These are phyloP conservation scores for Calephelis nemesis DNA, from an alignment of 1,140 invertebrate species.

Conservation along the genomic window DNA sequence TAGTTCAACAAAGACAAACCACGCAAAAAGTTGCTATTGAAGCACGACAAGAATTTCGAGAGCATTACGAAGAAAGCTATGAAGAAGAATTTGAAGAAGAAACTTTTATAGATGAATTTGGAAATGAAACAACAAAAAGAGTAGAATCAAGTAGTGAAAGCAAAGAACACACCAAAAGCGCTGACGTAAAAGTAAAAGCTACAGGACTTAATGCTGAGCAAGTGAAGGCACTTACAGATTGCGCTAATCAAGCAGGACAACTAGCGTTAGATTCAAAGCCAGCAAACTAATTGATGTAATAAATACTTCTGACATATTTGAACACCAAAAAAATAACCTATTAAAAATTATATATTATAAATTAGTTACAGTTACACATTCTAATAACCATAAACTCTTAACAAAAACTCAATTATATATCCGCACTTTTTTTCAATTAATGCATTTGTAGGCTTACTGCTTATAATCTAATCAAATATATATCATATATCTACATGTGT, in stretches of 20 bases:
- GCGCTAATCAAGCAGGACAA: conserved; percentile 71
- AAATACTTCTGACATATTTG: conserved; percentile 31
- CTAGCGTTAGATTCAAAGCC: conserved; percentile 71
- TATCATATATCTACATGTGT: neutral
- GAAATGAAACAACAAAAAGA: conserved; percentile 70
- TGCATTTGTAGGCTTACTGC: too few relatives aligned
- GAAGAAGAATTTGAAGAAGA: conserved; percentile 77
- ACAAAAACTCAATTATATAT: too few relatives aligned
- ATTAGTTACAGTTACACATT: neutral
- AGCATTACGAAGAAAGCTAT: conserved; percentile 69
- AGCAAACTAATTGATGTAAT: conserved; percentile 67
- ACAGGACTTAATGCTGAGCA: conserved; percentile 71
- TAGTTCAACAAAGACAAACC: conserved; percentile 65
- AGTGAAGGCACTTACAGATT: conserved; percentile 74
- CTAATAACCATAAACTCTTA: too few relatives aligned
- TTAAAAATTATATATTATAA: neutral
- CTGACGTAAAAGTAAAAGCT: conserved; percentile 74
- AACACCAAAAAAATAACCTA: neutral
- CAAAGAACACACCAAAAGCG: conserved; percentile 73
- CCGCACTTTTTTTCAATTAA: too few relatives aligned
- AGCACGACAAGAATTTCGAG: conserved; percentile 74
- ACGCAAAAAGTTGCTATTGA: conserved; percentile 69
- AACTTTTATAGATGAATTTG: conserved; percentile 70
- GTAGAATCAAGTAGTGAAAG: conserved; percentile 72
- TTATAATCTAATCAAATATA: too few relatives aligned